Evolutionary conservation across 2,888 invertebrate species (phyloP).

Genomic region (Agrotis puta): DNA sequence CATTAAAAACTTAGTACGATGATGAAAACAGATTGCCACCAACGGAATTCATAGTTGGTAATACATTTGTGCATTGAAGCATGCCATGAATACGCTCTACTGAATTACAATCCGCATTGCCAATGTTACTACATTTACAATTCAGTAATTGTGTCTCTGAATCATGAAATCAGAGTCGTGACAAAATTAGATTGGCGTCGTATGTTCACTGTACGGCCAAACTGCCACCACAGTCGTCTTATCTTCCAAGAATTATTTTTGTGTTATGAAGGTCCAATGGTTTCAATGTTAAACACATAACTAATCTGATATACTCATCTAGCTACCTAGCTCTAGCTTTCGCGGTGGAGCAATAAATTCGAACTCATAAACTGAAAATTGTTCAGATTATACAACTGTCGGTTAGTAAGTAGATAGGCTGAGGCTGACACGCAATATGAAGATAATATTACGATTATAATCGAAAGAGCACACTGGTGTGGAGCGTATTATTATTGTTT

Average conservation of each 20-base stretch:
- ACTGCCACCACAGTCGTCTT: too few relatives aligned
- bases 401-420: background rate
- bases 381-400: slow-evolving; percentile 9
- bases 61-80: slow-evolving; percentile 35
- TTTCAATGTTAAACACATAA: too few relatives aligned
- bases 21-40: slow-evolving; percentile 20
- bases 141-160: slow-evolving; percentile 32
- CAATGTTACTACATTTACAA: slow-evolving; percentile 31
- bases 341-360: background rate
- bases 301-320: too few relatives aligned
- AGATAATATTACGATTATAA: slow-evolving; percentile 39
- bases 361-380: background rate
- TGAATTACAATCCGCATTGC: slow-evolving; percentile 41
- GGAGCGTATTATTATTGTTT: slow-evolving; percentile 78
- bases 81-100: slow-evolving; percentile 20
- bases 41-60: background rate
- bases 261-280: too few relatives aligned
- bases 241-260: too few relatives aligned
- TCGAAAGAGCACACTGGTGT: slow-evolving; percentile 56
- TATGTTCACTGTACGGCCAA: background rate
- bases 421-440: background rate
- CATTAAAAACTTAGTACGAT: background rate
- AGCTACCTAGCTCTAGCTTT: too few relatives aligned
- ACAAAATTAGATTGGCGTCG: background rate
- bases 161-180: slow-evolving; percentile 22